A percentile compares a stretch with the other conserved stretches of the same genome.
These are phyloP conservation scores for Ashinkailepas kermadecensis DNA, from an alignment of 2,888 invertebrate species.

Conservation along the genomic window DNA sequence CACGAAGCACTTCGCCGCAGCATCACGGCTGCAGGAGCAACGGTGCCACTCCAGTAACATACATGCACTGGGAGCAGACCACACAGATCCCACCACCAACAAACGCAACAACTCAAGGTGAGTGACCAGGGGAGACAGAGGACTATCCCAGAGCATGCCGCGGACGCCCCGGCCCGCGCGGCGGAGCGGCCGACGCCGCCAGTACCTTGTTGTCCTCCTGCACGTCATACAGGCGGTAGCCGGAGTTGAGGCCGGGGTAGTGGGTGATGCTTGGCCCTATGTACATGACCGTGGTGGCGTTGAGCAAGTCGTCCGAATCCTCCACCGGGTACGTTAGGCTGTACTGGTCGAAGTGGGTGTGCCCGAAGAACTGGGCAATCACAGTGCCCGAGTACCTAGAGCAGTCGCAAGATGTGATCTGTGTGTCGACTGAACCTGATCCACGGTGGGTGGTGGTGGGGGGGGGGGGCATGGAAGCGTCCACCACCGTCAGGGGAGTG, in stretches of 20 bases:
- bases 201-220: constrained; percentile 59
- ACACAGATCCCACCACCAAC: too few relatives aligned
- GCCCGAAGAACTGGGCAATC: constrained; percentile 85
- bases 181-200: background rate
- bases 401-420: constrained; percentile 41
- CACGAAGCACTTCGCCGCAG: too few relatives aligned
- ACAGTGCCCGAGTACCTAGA: constrained; percentile 75
- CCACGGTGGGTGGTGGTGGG: too few relatives aligned
- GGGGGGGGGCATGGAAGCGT: too few relatives aligned
- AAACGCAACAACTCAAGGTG: too few relatives aligned
- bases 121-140: too few relatives aligned
- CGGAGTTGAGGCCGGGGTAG: constrained; percentile 84
- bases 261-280: constrained; percentile 92
- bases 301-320: constrained; percentile 38
- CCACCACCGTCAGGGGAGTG: constrained; percentile 40
- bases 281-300: constrained; percentile 64
- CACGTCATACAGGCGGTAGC: constrained; percentile 89
- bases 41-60: too few relatives aligned
- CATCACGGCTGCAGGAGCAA: too few relatives aligned
- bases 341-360: constrained; percentile 85
- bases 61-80: too few relatives aligned
- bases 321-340: constrained; percentile 42
- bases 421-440: too few relatives aligned
- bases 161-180: too few relatives aligned
- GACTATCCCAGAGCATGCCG: too few relatives aligned